Evolutionary conservation across 2,113 vertebrate genomes (phyloP), one percentile per base, ranked within the genome.

Genomic region (Malurus elegans): DNA sequence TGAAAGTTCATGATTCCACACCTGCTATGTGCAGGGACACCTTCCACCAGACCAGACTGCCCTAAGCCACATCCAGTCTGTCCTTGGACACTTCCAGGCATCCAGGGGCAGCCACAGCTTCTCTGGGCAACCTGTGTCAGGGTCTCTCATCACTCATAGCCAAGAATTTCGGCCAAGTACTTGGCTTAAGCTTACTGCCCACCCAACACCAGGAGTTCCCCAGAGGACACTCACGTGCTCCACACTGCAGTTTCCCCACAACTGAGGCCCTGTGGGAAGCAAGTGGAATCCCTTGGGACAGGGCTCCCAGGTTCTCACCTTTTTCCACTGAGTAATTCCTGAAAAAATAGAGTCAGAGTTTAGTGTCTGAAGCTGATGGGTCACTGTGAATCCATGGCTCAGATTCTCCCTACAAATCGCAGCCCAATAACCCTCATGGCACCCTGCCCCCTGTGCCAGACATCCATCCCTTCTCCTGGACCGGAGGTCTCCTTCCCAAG

Each of bases 341-440:
- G 65, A 25, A 72, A 72, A 71, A 21, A 51, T 1, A 4, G 25
- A 75, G 25, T 4, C 20, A 18, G 10, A 13, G 14, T 21, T 85
- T 17, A 79, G 36, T 7, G 17, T 4, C 29, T 15, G 21, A 51
- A n/a, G 53, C 7, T 0, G 0, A 14, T 0, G 3, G 38, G 19
- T n/a, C 0, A 1, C 28, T 9, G 10, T 2, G 9, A 79, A 61
- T 3, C 28, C 7, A n/a, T 0, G 0, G 14, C 12, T 26, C 14
- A 36, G 12, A 28, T 14, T 54, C 29, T 21, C 8, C 19, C 6
- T 21, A 50, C 0, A 9, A 51, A 47, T 9, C 14, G 20, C 50
- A 53, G 28, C 40, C 32, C 6, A 16, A 8, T 9, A 23, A 75
- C 11, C 47, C 11, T 18, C 32, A 18, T 0, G 2, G 20, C 29